Evolutionary conservation across 2,797 vertebrate genomes (phyloP).

Genomic region (Lagocephalus sceleratus): DNA sequence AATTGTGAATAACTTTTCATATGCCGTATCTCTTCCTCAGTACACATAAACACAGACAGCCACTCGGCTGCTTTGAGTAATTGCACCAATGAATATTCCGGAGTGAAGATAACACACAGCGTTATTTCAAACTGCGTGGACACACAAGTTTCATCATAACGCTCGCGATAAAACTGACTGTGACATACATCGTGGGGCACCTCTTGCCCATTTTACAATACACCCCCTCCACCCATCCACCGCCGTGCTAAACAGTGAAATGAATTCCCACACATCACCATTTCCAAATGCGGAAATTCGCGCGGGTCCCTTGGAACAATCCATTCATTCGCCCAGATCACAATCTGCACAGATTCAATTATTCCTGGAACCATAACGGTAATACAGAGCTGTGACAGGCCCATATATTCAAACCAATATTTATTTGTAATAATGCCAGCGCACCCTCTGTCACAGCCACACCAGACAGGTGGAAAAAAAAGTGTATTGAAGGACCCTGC

Average conservation of each 20-base stretch:
- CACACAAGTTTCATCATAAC: constrained; percentile 57
- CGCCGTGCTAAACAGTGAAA: constrained; percentile 50
- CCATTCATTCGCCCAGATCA: constrained; percentile 66
- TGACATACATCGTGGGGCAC: constrained; percentile 63
- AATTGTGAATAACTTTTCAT: constrained; percentile 57
- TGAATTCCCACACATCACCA: constrained; percentile 45
- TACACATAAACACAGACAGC: constrained; percentile 52
- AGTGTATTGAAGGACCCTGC: constrained; percentile 52
- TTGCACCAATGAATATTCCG: constrained; percentile 69
- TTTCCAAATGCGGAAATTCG: constrained; percentile 20
- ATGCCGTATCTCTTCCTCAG: constrained; percentile 37
- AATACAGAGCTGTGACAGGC: constrained; percentile 62
- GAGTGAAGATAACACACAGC: constrained; percentile 48
- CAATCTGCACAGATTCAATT: constrained; percentile 75
- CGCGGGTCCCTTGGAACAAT: constrained; percentile 51
- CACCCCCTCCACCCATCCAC: constrained; percentile 20
- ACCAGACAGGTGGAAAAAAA: constrained; percentile 49
- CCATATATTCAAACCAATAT: constrained; percentile 76
- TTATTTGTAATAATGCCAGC: constrained; percentile 74
- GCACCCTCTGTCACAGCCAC: constrained; percentile 54
- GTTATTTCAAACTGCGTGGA: constrained; percentile 58
- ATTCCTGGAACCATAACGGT: constrained; percentile 67
- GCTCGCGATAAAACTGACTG: constrained; percentile 61
- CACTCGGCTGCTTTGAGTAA: constrained; percentile 60
- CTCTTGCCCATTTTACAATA: constrained; percentile 61